Percentiles rank a stretch among this genome's conserved stretches.
These are phyloP conservation scores for Cheirogaleus major DNA, from an alignment of 2,797 vertebrate genomes.

Conservation along the genomic window DNA sequence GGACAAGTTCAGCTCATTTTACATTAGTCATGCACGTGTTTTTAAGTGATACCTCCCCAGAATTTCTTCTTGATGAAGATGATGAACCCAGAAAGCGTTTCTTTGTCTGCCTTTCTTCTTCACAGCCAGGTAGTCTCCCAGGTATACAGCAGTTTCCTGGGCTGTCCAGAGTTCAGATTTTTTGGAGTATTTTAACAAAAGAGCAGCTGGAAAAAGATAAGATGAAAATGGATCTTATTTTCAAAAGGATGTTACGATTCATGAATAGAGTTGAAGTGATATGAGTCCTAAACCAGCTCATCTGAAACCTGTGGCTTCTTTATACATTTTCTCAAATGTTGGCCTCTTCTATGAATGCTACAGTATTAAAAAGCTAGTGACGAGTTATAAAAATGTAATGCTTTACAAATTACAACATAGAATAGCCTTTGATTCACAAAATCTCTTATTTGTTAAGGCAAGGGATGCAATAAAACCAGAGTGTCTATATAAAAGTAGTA, in stretches of 20 bases:
- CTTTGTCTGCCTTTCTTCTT: slow-evolving; percentile 91
- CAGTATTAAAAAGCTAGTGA: background rate
- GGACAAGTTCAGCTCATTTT: background rate
- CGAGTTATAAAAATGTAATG: background rate
- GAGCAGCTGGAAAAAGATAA: slow-evolving; percentile 86
- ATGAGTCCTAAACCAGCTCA: background rate
- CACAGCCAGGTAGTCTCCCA: slow-evolving; percentile 88
- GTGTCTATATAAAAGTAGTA: background rate
- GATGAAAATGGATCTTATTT: background rate
- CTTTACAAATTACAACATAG: background rate
- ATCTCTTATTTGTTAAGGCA: background rate
- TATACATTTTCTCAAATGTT: background rate
- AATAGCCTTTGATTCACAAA: background rate
- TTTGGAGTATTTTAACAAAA: slow-evolving; percentile 96
- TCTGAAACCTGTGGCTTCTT: background rate
- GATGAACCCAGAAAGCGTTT: slow-evolving; percentile 92
- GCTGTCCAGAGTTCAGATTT: slow-evolving; percentile 92
- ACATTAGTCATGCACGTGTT: background rate
- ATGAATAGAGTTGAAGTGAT: background rate
- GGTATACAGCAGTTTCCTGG: slow-evolving; percentile 91
- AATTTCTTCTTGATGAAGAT: slow-evolving; percentile 95
- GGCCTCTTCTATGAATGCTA: background rate
- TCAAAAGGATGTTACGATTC: background rate
- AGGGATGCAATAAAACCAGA: background rate
- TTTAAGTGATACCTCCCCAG: slow-evolving; percentile 90